phyloP scores from a whole-genome alignment of 2,888 invertebrate genomes.

The Boloria selene region DNA sequence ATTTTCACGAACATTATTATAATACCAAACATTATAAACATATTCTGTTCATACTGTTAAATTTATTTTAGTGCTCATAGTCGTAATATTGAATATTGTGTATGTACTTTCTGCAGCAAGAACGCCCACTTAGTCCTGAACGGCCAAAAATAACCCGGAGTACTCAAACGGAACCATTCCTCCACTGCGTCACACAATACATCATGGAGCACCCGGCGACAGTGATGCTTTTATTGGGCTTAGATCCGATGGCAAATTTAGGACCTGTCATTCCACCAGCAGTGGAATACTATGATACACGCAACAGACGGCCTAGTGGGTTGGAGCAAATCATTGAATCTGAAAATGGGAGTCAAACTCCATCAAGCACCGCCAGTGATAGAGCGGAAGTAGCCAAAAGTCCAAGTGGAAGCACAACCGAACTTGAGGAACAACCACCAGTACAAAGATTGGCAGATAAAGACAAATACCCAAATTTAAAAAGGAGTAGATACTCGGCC shows the following conservation, averaged over 20 bases:
- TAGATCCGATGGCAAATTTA: conserved; percentile 83
- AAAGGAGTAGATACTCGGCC: conserved; percentile 85
- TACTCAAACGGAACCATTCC: conserved; percentile 85
- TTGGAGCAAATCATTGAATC: conserved; percentile 76
- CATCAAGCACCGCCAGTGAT: conserved; percentile 71
- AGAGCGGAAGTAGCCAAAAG: conserved; percentile 60
- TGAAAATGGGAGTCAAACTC: conserved; percentile 72
- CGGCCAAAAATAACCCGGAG: conserved; percentile 65
- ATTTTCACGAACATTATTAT: neutral
- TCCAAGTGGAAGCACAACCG: conserved; percentile 62
- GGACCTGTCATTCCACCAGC: conserved; percentile 68
- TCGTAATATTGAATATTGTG: conserved; percentile 17
- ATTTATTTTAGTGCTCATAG: conserved; percentile 26
- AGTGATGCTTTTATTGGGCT: conserved; percentile 87
- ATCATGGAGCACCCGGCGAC: conserved; percentile 88
- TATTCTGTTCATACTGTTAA: conserved; percentile 9
- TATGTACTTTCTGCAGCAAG: conserved; percentile 56
- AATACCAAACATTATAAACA: neutral
- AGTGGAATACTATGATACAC: conserved; percentile 74
- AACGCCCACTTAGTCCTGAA: conserved; percentile 69
- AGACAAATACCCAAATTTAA: conserved; percentile 60
- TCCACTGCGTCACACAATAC: conserved; percentile 84
- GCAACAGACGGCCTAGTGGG: conserved; percentile 66
- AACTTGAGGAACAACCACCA: conserved; percentile 60
- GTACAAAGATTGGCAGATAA: conserved; percentile 63